These are phyloP conservation scores for Clarias platycephalus DNA, from an alignment of 2,797 vertebrate genomes.

Conservation along the genomic window DNA sequence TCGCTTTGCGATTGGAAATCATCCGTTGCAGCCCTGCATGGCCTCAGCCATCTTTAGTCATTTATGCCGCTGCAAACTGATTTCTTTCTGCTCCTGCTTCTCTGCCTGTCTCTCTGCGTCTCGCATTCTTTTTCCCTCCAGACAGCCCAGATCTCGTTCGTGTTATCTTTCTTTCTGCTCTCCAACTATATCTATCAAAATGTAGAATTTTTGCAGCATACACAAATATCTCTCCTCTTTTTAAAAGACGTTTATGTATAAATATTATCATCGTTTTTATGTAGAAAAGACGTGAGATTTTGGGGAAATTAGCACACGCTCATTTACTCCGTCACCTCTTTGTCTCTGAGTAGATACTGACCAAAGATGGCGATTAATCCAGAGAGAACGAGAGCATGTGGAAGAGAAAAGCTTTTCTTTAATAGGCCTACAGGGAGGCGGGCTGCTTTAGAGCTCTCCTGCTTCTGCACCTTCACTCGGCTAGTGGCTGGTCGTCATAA, in stretches of 20 bases:
- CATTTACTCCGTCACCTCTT: conserved; percentile 3
- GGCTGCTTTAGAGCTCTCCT: conserved; percentile 11
- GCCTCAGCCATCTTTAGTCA: conserved; percentile 69
- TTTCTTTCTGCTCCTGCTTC: conserved; percentile 41
- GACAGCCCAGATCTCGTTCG: conserved; percentile 6
- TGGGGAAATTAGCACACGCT: not conserved
- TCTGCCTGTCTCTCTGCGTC: conserved; percentile 19
- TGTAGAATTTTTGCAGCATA: not conserved
- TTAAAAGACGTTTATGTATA: conserved; percentile 7
- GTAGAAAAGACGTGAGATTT: conserved; percentile 15
- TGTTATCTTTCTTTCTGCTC: conserved; percentile 28
- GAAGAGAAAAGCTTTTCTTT: conserved; percentile 24
- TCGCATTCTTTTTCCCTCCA: conserved; percentile 5
- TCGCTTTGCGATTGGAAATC: conserved; percentile 70
- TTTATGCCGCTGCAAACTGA: conserved; percentile 68
- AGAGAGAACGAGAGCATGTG: conserved; percentile 11
- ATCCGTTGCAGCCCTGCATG: conserved; percentile 52
- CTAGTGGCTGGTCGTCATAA: conserved; percentile 26
- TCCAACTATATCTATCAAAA: conserved; percentile 31
- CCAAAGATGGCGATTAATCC: conserved; percentile 45
- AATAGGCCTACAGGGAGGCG: conserved; percentile 44
- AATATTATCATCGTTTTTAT: conserved; percentile 26
- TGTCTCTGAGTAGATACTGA: conserved; percentile 46
- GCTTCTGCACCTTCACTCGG: conserved; percentile 20
- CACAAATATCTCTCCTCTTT: not conserved